A percentile compares a stretch with the other conserved stretches of the same genome.
These are phyloP conservation scores for Pseudomyrmex concolor DNA, from an alignment of 1,140 invertebrate genomes.

Conservation along the genomic window DNA sequence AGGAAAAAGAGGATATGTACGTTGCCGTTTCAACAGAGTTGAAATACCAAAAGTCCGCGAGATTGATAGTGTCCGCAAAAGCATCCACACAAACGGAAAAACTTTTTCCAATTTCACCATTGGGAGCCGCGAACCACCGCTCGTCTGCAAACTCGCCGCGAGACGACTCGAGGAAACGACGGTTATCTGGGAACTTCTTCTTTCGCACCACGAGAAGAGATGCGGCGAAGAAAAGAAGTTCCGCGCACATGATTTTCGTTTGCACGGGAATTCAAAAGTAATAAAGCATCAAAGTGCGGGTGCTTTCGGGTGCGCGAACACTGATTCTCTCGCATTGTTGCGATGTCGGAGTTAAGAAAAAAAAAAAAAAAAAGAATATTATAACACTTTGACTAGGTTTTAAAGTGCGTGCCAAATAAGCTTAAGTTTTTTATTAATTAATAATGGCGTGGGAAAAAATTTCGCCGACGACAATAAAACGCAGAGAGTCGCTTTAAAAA, in stretches of 20 bases:
- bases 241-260: slow-evolving; percentile 42
- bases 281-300: neutral
- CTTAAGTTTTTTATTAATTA: too few species aligned
- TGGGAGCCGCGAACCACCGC: slow-evolving; percentile 3
- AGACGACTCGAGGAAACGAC: slow-evolving; percentile 20
- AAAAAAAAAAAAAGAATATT: neutral
- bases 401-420: too few species aligned
- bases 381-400: neutral
- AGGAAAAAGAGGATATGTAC: neutral
- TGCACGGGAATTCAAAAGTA: slow-evolving; percentile 13
- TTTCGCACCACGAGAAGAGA: slow-evolving; percentile 2
- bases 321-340: too few species aligned
- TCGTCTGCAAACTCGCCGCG: slow-evolving; percentile 18
- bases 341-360: neutral
- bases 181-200: slow-evolving; percentile 34
- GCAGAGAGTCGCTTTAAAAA: slow-evolving; percentile 16
- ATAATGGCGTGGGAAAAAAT: too few species aligned
- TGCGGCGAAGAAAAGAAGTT: slow-evolving; percentile 22
- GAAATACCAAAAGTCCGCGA: slow-evolving; percentile 46
- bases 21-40: neutral
- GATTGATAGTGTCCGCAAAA: slow-evolving; percentile 50
- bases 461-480: too few species aligned
- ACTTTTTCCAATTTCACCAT: slow-evolving; percentile 60
- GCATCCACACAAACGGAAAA: slow-evolving; percentile 55
- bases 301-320: too few species aligned